These are phyloP conservation scores for Calliscelio sp. DNA, from an alignment of 2,888 invertebrate genomes.

Conservation along the genomic window DNA sequence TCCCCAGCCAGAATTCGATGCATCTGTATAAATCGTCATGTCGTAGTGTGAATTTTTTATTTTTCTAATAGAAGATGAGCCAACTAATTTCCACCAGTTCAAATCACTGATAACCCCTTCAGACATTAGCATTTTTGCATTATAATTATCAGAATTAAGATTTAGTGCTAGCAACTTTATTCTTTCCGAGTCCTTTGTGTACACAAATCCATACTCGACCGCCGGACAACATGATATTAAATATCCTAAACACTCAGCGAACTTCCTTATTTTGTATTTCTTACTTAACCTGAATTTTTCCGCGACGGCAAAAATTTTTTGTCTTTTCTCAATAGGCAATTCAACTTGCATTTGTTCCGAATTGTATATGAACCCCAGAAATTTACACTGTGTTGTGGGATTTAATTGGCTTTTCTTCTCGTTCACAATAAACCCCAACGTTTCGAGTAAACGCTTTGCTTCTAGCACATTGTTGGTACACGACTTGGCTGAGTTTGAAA, in stretches of 20 bases:
- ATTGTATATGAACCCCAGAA: conserved; percentile 36
- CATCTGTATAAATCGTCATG: too few relatives aligned
- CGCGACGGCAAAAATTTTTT: too few relatives aligned
- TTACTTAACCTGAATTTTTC: neutral
- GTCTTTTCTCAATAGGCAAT: too few relatives aligned
- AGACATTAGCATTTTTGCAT: conserved; percentile 23
- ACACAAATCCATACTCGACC: neutral
- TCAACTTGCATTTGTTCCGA: conserved; percentile 32
- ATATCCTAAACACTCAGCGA: neutral
- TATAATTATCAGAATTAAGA: conserved; percentile 9
- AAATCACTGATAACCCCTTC: conserved; percentile 9
- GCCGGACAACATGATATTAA: too few relatives aligned
- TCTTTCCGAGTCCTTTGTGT: neutral
- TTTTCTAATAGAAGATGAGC: too few relatives aligned
- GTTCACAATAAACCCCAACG: conserved; percentile 19
- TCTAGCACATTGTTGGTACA: neutral
- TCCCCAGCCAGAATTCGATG: too few relatives aligned
- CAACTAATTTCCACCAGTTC: conserved; percentile 57
- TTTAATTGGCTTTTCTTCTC: neutral
- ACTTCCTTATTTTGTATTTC: neutral
- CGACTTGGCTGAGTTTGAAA: neutral
- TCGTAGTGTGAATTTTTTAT: too few relatives aligned
- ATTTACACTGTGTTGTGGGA: neutral
- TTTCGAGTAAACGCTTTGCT: neutral
- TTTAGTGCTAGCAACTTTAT: neutral